Percentiles rank a stretch among this genome's conserved stretches.
These are phyloP conservation scores for Montipora capricornis DNA, from an alignment of 64 coral and sea anemone species.

Conservation along the genomic window DNA sequence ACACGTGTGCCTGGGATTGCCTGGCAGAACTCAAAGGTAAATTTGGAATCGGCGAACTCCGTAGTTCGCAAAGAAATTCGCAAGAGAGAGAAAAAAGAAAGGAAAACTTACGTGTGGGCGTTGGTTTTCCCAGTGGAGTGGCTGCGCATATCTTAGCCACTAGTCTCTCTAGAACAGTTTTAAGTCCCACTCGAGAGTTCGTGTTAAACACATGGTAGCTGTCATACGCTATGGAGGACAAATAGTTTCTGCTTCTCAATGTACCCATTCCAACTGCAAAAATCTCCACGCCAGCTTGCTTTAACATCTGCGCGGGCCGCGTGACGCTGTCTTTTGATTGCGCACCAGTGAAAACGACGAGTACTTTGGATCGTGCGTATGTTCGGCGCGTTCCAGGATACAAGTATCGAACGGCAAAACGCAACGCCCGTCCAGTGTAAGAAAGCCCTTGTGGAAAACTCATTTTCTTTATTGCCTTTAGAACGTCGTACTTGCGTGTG, in stretches of 20 bases:
- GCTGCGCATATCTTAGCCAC: constrained; percentile 42
- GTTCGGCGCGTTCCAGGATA: constrained; percentile 44
- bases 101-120: constrained; percentile 18
- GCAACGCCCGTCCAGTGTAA: constrained; percentile 63
- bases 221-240: constrained; percentile 57
- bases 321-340: constrained; percentile 44
- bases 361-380: constrained; percentile 35
- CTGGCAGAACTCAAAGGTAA: no score
- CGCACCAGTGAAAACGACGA: constrained; percentile 58
- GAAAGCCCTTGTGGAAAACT: constrained; percentile 49
- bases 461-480: constrained; percentile 37
- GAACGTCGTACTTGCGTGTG: constrained; percentile 17
- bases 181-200: neutral
- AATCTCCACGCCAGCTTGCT: constrained; percentile 54
- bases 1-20: no score
- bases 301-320: constrained; percentile 37
- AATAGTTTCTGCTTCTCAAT: constrained; percentile 27
- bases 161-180: neutral
- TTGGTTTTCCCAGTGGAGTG: constrained; percentile 49
- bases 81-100: neutral
- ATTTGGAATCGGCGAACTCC: no score
- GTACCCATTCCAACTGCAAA: constrained; percentile 64
- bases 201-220: constrained; percentile 69
- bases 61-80: neutral
- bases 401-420: constrained; percentile 40